Evolutionary conservation across 2,113 vertebrate species (phyloP).

Genomic region (Plecotus auritus): DNA sequence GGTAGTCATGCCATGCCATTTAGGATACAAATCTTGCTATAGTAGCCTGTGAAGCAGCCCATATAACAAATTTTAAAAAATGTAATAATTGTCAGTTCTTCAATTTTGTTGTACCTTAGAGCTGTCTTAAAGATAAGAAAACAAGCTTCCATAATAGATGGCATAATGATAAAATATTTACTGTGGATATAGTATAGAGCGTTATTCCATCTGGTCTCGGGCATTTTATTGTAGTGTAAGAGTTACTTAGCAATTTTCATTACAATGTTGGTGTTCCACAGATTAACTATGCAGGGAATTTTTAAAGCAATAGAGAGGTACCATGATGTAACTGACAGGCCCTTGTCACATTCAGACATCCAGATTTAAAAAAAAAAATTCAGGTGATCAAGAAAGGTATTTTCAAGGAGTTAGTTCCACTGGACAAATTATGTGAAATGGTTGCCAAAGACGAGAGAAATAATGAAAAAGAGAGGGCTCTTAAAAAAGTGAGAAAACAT

Average conservation of each 20-base stretch:
- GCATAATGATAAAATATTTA: constrained; percentile 3
- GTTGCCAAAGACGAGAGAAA: not conserved
- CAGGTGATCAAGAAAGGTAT: not conserved
- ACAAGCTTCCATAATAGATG: not conserved
- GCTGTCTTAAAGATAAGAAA: constrained; percentile 10
- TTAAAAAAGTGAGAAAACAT: not conserved
- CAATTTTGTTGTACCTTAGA: not conserved
- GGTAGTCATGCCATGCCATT: not conserved
- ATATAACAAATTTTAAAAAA: not conserved
- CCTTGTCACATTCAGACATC: not conserved
- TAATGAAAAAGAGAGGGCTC: not conserved
- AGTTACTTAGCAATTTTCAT: not conserved
- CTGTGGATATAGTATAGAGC: not conserved
- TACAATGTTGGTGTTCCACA: not conserved
- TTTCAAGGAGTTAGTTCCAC: not conserved
- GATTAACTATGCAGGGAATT: not conserved
- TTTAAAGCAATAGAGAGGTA: constrained; percentile 8
- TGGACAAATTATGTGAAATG: not conserved
- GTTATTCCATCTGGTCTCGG: not conserved
- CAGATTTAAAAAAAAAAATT: not conserved
- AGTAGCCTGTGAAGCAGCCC: not conserved
- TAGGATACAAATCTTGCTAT: not conserved
- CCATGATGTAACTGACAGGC: not conserved
- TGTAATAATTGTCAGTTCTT: not conserved
- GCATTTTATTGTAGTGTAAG: not conserved